Conservation (phyloP, 2,888 invertebrate genomes). For the Malacosoma neustria region DNA sequence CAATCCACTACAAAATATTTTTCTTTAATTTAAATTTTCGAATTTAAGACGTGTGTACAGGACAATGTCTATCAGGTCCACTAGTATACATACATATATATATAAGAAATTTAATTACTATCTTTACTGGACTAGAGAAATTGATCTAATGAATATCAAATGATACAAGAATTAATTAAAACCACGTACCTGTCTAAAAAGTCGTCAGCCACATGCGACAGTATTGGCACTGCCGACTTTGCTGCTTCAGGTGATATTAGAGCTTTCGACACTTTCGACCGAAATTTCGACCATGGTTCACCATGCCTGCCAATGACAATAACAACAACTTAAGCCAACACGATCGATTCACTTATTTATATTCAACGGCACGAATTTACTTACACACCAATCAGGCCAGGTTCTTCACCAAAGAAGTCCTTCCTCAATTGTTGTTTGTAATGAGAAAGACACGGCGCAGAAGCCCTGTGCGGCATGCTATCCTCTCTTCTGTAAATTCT, state of each 20-base stretch:
- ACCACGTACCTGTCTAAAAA: conserved; percentile 78
- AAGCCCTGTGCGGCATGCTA: conserved; percentile 80
- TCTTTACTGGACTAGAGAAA: no score
- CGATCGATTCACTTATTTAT: background rate
- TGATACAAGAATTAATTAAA: background rate
- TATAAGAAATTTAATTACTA: no score
- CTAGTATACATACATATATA: no score
- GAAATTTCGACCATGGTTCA: conserved; percentile 88
- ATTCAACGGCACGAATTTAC: conserved; percentile 26
- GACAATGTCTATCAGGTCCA: no score
- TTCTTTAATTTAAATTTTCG: no score
- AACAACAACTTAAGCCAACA: background rate
- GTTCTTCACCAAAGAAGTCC: conserved; percentile 81
- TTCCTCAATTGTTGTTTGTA: conserved; percentile 80
- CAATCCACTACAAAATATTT: no score
- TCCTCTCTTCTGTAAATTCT: conserved; percentile 82
- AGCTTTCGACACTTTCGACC: conserved; percentile 88
- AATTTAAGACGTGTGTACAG: no score
- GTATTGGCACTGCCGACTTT: conserved; percentile 81
- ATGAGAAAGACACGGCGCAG: conserved; percentile 82
- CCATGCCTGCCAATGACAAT: conserved; percentile 80
- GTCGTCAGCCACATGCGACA: conserved; percentile 84
- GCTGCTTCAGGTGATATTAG: conserved; percentile 87
- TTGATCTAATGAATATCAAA: no score
- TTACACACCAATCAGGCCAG: conserved; percentile 85